A percentile compares a stretch with the other conserved stretches of the same genome.
Evolutionary conservation across 2,113 vertebrate species (phyloP).

Genomic region (Bombycilla garrulus): DNA sequence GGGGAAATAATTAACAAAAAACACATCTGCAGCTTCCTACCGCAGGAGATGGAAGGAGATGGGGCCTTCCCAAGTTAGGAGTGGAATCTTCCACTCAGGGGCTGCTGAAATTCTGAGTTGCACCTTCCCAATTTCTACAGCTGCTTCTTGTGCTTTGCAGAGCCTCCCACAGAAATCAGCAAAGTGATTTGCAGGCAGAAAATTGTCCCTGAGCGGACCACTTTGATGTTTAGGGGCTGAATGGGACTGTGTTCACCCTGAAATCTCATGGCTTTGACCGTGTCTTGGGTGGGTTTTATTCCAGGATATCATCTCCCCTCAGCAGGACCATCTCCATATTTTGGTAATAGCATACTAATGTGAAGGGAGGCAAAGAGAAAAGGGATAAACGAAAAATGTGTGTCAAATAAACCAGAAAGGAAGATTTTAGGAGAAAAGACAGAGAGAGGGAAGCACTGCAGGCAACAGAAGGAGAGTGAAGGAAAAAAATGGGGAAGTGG

Average conservation of each 20-base stretch:
- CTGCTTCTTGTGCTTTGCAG: neutral
- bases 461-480: neutral
- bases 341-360: neutral
- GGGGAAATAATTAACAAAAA: conserved; percentile 46
- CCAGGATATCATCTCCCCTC: neutral
- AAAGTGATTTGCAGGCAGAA: neutral
- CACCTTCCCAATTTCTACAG: neutral
- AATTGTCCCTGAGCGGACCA: neutral
- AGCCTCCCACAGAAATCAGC: neutral
- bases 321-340: neutral
- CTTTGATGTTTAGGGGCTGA: neutral
- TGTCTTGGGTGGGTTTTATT: neutral
- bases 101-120: neutral
- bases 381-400: neutral
- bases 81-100: neutral
- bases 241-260: neutral
- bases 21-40: neutral
- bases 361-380: neutral
- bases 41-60: neutral
- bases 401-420: neutral
- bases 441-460: neutral
- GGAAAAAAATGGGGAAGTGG: neutral
- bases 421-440: neutral
- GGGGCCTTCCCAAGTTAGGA: neutral
- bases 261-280: neutral